Evolutionary conservation across 2,113 vertebrate genomes (phyloP), one percentile per base, ranked within the genome.

Genomic region (Piaya cayana): DNA sequence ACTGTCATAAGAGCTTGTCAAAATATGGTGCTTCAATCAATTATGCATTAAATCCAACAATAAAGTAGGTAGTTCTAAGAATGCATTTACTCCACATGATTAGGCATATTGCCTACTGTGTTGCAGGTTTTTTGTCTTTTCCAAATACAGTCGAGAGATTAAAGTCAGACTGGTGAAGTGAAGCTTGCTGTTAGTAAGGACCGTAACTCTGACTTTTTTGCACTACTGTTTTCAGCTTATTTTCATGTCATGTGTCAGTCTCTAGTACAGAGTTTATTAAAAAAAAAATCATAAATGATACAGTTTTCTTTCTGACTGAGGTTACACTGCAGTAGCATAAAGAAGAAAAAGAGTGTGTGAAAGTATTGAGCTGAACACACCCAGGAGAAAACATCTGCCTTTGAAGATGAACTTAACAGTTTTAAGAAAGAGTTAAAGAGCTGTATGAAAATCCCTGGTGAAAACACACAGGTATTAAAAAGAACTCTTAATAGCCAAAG

Each of bases 11-110:
- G 15, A 50, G 7, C 55, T 55, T 82, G 55, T 93, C 75, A 88
- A 86, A 96, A 95, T 72, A 74, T 43, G 63, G 29, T 74, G 8
- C 37, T 96, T 92, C 75, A 42, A 72, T 80, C 36, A 90, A 63
- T 77, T 77, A 77, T 63, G 53, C 18, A 86, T 70, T 88, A 90
- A 96, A 93, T 88, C 30, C n/a, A 72, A 15, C 43, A 70, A 21
- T 70, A 67, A 90, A 90, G 25, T 36, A 22, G 17, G 8, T 43
- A 76, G 34, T 65, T 82, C 64, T 79, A 89, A 43, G 39, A 68
- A 82, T 65, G 17, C 29, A n/a, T 92, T 96, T 69, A 42, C 17
- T 92, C 22, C 14, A 62, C 71, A 20, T 76, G 58, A 90, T 36
- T 86, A 2, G 29, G 25, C 45, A 12, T 36, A 70, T 47, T 42